Percentiles rank a stretch among this genome's conserved stretches.
Conservation (phyloP, 2,888 invertebrate species). For the Melanostoma scalare region DNA sequence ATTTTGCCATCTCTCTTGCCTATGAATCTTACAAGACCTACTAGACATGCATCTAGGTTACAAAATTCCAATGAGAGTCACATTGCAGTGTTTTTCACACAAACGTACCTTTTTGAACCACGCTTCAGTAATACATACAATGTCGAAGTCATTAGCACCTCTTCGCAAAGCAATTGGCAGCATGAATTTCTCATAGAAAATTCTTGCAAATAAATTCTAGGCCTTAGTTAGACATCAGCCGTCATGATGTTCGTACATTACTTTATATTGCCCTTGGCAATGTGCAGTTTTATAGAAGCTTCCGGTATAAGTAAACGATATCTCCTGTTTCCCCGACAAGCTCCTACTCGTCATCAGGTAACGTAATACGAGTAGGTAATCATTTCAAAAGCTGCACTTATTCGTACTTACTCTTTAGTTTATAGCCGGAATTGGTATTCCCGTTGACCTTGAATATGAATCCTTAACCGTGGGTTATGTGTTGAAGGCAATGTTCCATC, state of each 20-base stretch:
- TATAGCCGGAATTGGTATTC: constrained; percentile 79
- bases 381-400: neutral
- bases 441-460: constrained; percentile 78
- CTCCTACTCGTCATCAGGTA: constrained; percentile 79
- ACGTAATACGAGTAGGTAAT: neutral
- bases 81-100: too few relatives aligned
- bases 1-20: too few relatives aligned
- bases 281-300: neutral
- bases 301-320: constrained; percentile 75
- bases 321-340: constrained; percentile 78
- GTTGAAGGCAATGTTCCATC: constrained; percentile 75
- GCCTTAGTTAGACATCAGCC: constrained; percentile 13
- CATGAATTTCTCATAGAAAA: neutral
- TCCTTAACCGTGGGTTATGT: constrained; percentile 78
- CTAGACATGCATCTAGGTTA: too few relatives aligned
- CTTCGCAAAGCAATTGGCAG: neutral
- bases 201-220: neutral
- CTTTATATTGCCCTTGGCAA: neutral
- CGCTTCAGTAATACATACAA: neutral
- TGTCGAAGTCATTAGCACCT: constrained; percentile 27
- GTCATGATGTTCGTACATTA: constrained; percentile 22
- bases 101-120: too few relatives aligned
- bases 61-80: too few relatives aligned
- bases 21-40: too few relatives aligned
- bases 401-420: constrained; percentile 73